Conservation (phyloP, 2,113 vertebrate species). For the Sylvietta virens region DNA sequence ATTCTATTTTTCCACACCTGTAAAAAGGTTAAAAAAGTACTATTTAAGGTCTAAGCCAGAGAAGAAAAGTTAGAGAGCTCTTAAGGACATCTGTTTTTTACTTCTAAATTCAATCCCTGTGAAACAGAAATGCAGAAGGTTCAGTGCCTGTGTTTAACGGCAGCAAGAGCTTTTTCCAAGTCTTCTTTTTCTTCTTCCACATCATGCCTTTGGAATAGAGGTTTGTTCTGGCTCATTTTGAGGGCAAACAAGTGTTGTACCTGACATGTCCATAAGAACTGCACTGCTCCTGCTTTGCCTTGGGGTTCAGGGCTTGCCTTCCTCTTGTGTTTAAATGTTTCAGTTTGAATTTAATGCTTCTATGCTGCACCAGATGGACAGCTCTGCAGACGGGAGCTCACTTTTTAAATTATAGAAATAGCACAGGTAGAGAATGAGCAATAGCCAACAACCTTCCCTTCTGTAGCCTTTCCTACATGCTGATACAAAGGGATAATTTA, state of each 20-base stretch:
- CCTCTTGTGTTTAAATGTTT: conserved; percentile 7
- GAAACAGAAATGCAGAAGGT: not conserved
- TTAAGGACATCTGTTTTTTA: not conserved
- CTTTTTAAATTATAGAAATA: conserved; percentile 16
- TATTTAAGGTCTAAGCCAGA: not conserved
- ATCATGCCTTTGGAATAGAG: not conserved
- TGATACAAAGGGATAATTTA: not conserved
- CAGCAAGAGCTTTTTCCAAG: not conserved
- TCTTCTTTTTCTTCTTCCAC: not conserved
- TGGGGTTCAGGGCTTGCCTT: not conserved
- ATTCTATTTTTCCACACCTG: not conserved
- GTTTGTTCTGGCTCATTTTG: not conserved
- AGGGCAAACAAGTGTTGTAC: not conserved
- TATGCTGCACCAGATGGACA: not conserved
- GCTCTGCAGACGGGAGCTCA: not conserved
- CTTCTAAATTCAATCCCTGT: not conserved
- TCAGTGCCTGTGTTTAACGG: not conserved
- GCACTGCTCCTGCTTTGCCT: not conserved
- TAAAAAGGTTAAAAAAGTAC: not conserved
- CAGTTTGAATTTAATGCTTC: not conserved
- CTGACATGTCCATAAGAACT: not conserved
- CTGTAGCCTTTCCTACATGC: not conserved
- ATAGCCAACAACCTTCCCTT: not conserved
- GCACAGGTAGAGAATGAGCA: not conserved
- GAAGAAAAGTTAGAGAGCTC: not conserved